These are phyloP conservation scores for Argynnis bischoffii DNA, from an alignment of 2,888 invertebrate species.

Conservation along the genomic window DNA sequence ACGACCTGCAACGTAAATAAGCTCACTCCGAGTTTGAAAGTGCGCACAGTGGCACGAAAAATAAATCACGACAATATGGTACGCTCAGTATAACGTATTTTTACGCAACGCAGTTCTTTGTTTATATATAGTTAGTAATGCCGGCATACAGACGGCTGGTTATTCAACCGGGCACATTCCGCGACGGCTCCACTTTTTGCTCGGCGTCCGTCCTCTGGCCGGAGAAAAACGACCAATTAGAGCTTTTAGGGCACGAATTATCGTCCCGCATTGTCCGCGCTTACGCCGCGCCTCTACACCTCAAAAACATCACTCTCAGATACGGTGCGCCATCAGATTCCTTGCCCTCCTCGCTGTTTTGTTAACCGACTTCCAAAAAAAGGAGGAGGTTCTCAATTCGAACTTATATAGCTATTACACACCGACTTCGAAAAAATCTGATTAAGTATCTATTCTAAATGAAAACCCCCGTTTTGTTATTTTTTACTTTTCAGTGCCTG, in stretches of 20 bases:
- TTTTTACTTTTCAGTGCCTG: no score
- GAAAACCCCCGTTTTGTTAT: no score
- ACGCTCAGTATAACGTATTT: conserved; percentile 72
- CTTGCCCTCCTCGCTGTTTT: conserved; percentile 35
- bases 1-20: conserved; percentile 72
- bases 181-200: conserved; percentile 78
- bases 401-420: no score
- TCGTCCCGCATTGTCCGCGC: conserved; percentile 61
- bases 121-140: conserved; percentile 68
- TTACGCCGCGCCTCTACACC: conserved; percentile 43
- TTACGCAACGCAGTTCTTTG: conserved; percentile 78
- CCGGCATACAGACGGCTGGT: conserved; percentile 70
- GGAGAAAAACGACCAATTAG: conserved; percentile 70
- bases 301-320: conserved; percentile 39
- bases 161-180: conserved; percentile 81
- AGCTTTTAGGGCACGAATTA: conserved; percentile 74
- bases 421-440: no score
- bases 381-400: no score
- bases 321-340: conserved; percentile 35
- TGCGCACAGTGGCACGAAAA: conserved; percentile 64
- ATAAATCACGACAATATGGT: conserved; percentile 72
- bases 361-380: no score
- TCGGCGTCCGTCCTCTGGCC: conserved; percentile 51
- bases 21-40: conserved; percentile 62
- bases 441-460: no score